Conservation (phyloP, 2,113 vertebrate species). For the Lethenteron camtschaticum region DNA sequence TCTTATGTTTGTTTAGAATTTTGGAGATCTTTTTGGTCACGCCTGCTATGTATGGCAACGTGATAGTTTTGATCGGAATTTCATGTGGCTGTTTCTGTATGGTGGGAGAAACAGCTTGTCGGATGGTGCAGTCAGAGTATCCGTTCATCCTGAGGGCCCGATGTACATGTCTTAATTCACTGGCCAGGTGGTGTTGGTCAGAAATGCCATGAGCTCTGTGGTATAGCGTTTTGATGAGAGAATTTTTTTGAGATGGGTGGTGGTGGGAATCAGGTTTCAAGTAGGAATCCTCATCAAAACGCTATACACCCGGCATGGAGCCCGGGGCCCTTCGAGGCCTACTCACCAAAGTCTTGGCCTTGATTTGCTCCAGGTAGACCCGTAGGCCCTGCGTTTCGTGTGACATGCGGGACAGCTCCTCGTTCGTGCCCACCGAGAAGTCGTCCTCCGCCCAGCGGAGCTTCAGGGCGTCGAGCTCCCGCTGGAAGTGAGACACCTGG, state of each 20-base stretch:
- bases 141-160: too few relatives aligned
- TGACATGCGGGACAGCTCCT: conserved; percentile 53
- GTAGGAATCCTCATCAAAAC: not conserved
- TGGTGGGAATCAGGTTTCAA: not conserved
- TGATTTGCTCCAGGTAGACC: conserved; percentile 62
- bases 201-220: not conserved
- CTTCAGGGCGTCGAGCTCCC: conserved; percentile 72
- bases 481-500: conserved; percentile 79
- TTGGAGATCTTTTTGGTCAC: too few relatives aligned
- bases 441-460: conserved; percentile 33
- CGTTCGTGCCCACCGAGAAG: conserved; percentile 45
- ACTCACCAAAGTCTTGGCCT: conserved; percentile 71
- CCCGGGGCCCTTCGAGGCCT: not conserved
- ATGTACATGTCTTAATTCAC: too few relatives aligned
- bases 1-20: too few relatives aligned
- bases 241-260: too few relatives aligned
- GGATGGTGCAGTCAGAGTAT: too few relatives aligned
- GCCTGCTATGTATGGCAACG: too few relatives aligned
- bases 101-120: too few relatives aligned
- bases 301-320: not conserved
- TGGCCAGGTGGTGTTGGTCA: too few relatives aligned
- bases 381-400: conserved; percentile 46
- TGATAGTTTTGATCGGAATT: too few relatives aligned
- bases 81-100: too few relatives aligned
- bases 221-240: too few relatives aligned